Percentiles rank a stretch among this genome's conserved stretches.
phyloP scores from a whole-genome alignment of 2,797 vertebrate species.

The Glossophaga mutica region DNA sequence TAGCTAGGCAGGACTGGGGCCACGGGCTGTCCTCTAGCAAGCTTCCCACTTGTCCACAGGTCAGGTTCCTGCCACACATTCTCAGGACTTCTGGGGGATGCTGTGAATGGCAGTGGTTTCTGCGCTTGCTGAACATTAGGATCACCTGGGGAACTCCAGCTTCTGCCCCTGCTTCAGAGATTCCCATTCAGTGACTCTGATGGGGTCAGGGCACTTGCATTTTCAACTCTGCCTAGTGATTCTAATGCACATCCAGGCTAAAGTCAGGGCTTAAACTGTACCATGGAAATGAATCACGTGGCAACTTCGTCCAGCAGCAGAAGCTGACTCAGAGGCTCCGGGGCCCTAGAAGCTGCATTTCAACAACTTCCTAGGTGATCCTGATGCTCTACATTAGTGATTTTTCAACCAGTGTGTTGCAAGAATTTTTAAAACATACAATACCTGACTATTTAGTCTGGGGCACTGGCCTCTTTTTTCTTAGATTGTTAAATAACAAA shows the following conservation, averaged over 20 bases:
- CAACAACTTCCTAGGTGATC: no score
- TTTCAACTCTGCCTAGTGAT: neutral
- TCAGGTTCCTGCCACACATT: neutral
- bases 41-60: no score
- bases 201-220: rapidly evolving
- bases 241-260: neutral
- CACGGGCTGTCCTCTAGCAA: neutral
- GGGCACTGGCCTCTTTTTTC: neutral
- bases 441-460: neutral
- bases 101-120: neutral
- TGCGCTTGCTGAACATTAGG: no score
- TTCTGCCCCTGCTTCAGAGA: neutral
- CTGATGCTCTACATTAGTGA: rapidly evolving
- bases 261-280: neutral
- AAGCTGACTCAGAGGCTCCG: neutral
- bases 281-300: neutral
- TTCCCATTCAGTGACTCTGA: neutral
- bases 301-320: neutral
- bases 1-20: no score
- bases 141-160: neutral
- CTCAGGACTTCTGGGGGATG: neutral
- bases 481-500: neutral
- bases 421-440: neutral
- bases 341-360: neutral
- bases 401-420: neutral